Base-by-base conservation (phyloP, 2,888 invertebrate genomes). In the Drosophila anomalipes region DNA sequence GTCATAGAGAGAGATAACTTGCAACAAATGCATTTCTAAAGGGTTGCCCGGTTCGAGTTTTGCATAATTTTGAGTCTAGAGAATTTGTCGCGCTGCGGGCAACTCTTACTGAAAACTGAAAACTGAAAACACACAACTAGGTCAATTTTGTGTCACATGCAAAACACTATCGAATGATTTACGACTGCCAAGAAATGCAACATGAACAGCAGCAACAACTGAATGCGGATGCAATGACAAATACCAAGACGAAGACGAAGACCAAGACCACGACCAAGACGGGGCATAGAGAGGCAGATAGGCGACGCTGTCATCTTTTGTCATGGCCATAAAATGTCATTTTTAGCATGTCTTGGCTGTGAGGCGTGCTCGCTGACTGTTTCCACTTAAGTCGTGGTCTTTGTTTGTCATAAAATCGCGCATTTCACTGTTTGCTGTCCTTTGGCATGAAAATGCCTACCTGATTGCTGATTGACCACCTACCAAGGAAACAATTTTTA, bases 381-480 rank as follows among this genome's bases (percentile, higher is more conserved):
- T 86, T 88, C 88, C 86, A 80, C 86, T 83, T 86, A 86, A 86
- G 82, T 69, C 64, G 60, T 60, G 51, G 75, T 66, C 39, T 28
- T 60, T 59, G 66, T 69, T 63, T 73, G 76, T 73, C 86, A 72
- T 86, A 80, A 86, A 88, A 79, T 77, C 78, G 77, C 70, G 74
- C 73, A 82, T 82, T 82, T 82, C 87, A 82, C 76, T 75, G 77
- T 77, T 80, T 72, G 56, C 82, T 69, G 84, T 86, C 84, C 84
- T 86, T 86, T 83, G 86, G 81, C 86, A 78, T 73, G 67, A 56
- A 67, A 49, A 53, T 64, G 54, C 12, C 62, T 60, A 53, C 56
- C 73, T 70, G 47, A 41, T 49, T 53, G 30, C 47, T 47, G 52
- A 41, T 32, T 62, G 53, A 41, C 65, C 68, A 52, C 30, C 66